These are phyloP conservation scores for Papilio elwesi DNA, from an alignment of 2,888 invertebrate species.

Conservation along the genomic window DNA sequence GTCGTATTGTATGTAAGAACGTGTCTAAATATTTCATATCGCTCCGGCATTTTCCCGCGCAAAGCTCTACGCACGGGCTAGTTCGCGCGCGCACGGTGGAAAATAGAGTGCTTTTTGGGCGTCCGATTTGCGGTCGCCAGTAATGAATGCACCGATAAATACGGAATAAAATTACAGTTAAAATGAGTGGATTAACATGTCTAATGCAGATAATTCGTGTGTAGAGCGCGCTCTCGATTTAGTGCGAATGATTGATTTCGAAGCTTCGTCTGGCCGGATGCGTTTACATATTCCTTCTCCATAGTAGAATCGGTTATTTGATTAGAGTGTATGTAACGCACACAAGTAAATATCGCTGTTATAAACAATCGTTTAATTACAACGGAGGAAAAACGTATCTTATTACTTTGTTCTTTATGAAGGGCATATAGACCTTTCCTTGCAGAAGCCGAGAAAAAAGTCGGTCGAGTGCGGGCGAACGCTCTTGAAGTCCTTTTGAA, in stretches of 20 bases:
- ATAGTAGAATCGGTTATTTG: slow-evolving; percentile 39
- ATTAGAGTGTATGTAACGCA: not conserved
- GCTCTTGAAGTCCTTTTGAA: too few relatives aligned
- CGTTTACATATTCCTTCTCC: slow-evolving; percentile 46
- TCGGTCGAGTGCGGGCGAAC: too few relatives aligned
- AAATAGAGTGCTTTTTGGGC: slow-evolving; percentile 82
- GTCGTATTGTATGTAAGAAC: not conserved
- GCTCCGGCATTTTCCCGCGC: slow-evolving; percentile 36
- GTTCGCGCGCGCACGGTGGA: slow-evolving; percentile 57
- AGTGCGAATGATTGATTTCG: slow-evolving; percentile 77
- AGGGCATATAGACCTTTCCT: too few relatives aligned
- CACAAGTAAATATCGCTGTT: not conserved
- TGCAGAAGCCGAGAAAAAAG: too few relatives aligned
- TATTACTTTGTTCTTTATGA: too few relatives aligned
- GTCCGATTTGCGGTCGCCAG: slow-evolving; percentile 80
- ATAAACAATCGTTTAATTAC: too few relatives aligned
- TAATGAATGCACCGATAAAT: slow-evolving; percentile 85
- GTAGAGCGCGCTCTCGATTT: slow-evolving; percentile 69
- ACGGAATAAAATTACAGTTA: slow-evolving; percentile 85
- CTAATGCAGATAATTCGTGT: slow-evolving; percentile 83
- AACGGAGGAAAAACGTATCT: too few relatives aligned
- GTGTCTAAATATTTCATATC: slow-evolving; percentile 29
- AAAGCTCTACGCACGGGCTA: slow-evolving; percentile 44
- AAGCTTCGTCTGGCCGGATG: slow-evolving; percentile 34
- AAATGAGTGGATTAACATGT: slow-evolving; percentile 85